Conservation (phyloP, 1,140 invertebrate species). For the Diorhabda elongata region DNA sequence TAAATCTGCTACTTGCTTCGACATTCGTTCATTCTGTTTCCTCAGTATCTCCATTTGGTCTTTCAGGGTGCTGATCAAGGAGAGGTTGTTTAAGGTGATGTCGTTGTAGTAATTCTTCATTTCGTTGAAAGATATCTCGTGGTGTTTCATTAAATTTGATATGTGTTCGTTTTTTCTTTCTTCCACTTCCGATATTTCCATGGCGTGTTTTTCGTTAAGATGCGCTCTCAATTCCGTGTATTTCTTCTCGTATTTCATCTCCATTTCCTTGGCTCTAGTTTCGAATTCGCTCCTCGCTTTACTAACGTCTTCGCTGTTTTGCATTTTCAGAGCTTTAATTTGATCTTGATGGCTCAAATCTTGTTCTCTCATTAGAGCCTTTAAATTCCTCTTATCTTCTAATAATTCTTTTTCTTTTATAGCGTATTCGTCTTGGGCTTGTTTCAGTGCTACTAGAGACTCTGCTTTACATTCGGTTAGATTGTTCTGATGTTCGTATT, state of each 20-base stretch:
- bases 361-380: conserved; percentile 69
- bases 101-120: conserved; percentile 94
- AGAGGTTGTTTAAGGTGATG: conserved; percentile 86
- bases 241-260: conserved; percentile 77
- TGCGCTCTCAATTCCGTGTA: conserved; percentile 69
- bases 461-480: conserved; percentile 74
- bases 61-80: conserved; percentile 75
- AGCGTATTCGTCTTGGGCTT: conserved; percentile 68
- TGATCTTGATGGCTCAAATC: conserved; percentile 64
- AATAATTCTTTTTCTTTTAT: conserved; percentile 72
- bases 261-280: conserved; percentile 69
- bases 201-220: conserved; percentile 66
- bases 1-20: conserved; percentile 60
- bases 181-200: conserved; percentile 81
- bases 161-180: conserved; percentile 87
- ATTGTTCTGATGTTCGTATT: conserved; percentile 86
- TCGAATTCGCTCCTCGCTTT: conserved; percentile 68
- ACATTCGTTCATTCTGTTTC: conserved; percentile 73
- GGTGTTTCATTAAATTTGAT: conserved; percentile 71
- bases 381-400: conserved; percentile 73
- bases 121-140: conserved; percentile 80
- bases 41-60: conserved; percentile 82
- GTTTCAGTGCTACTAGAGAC: conserved; percentile 68
- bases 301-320: conserved; percentile 59
- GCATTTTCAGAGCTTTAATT: conserved; percentile 58